Conservation (phyloP, 1,140 invertebrate genomes). For the Holcopasites calliopsidis region DNA sequence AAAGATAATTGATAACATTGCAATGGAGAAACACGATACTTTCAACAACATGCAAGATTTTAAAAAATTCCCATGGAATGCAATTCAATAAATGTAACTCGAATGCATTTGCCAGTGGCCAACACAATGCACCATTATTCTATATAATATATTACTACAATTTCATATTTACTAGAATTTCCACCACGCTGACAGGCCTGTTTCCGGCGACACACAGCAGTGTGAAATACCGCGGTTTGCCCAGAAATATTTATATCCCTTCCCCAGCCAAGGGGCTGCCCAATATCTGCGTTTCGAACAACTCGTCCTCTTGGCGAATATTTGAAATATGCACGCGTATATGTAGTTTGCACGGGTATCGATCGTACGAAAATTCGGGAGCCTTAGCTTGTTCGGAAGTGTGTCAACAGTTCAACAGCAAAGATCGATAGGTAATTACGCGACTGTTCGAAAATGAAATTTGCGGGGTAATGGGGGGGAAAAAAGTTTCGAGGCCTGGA, state of each 20-base stretch:
- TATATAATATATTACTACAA: too few relatives aligned
- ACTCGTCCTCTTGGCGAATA: neutral
- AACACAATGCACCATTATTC: too few relatives aligned
- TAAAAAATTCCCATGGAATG: too few relatives aligned
- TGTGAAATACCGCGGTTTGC: neutral
- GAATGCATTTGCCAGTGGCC: too few relatives aligned
- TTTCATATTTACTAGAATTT: too few relatives aligned
- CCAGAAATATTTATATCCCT: conserved; percentile 7
- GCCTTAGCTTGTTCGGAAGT: conserved; percentile 8
- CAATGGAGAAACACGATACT: too few relatives aligned
- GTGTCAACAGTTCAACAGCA: neutral
- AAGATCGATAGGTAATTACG: neutral
- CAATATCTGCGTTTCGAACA: conserved; percentile 6
- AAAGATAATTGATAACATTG: too few relatives aligned
- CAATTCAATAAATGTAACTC: too few relatives aligned
- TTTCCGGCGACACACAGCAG: too few relatives aligned
- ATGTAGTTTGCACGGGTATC: neutral
- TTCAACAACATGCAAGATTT: too few relatives aligned
- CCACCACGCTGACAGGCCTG: neutral
- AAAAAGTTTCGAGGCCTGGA: neutral
- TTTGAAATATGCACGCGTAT: conserved; percentile 16
- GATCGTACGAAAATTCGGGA: neutral
- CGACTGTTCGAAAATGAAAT: conserved; percentile 1
- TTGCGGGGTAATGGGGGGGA: neutral
- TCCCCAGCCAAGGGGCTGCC: neutral